A percentile compares a stretch with the other conserved stretches of the same genome.
Conservation (phyloP, 1,140 invertebrate genomes). For the Drosophila melanica region DNA sequence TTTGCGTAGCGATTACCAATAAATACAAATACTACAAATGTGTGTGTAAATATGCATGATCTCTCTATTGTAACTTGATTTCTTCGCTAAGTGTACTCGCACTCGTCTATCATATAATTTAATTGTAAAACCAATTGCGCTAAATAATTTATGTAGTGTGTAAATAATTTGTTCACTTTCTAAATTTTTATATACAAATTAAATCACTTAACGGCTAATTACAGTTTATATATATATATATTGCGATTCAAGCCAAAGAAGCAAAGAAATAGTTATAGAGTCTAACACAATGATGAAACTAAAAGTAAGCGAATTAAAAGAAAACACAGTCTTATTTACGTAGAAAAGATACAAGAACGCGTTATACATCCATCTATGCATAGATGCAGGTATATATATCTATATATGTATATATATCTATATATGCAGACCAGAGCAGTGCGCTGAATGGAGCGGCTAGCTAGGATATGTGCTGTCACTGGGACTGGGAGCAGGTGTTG, state of each 20-base stretch:
- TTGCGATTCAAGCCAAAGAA: slow-evolving; percentile 23
- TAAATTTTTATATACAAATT: slow-evolving; percentile 69
- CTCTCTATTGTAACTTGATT: slow-evolving; percentile 39
- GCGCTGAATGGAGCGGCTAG: slow-evolving; percentile 35
- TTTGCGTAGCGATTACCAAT: slow-evolving; percentile 45
- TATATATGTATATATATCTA: neutral
- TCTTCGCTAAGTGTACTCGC: slow-evolving; percentile 52
- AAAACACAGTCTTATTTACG: slow-evolving; percentile 79
- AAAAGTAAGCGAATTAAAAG: slow-evolving; percentile 63
- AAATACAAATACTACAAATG: slow-evolving; percentile 52
- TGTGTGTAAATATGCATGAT: slow-evolving; percentile 39
- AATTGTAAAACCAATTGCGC: slow-evolving; percentile 71
- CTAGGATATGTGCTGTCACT: slow-evolving; percentile 62
- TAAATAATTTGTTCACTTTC: slow-evolving; percentile 35
- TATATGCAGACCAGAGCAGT: slow-evolving; percentile 6
- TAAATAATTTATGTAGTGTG: slow-evolving; percentile 72
- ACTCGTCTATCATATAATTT: slow-evolving; percentile 51
- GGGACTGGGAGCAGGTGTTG: slow-evolving; percentile 5
- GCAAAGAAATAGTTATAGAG: slow-evolving; percentile 4
- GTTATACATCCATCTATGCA: neutral
- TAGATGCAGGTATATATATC: too few relatives aligned
- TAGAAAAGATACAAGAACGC: slow-evolving; percentile 49
- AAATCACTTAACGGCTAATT: slow-evolving; percentile 57
- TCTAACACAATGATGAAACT: slow-evolving; percentile 35
- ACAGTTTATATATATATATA: slow-evolving; percentile 22